Percentiles rank a stretch among this genome's conserved stretches.
These are phyloP conservation scores for Petrocephalus schoutedeni DNA, from an alignment of 2,797 vertebrate genomes.

Conservation along the genomic window DNA sequence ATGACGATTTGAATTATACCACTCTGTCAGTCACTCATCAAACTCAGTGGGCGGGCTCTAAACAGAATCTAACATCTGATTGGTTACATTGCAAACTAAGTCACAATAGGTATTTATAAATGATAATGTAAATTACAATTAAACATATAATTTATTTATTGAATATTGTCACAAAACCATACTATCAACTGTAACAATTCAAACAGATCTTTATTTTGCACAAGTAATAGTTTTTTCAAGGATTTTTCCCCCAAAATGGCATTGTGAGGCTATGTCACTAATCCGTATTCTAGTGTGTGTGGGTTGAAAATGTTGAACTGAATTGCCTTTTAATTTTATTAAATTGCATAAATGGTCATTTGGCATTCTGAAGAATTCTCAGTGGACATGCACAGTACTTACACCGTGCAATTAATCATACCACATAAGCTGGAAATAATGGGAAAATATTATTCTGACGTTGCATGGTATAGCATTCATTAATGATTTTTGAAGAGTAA, in stretches of 20 bases:
- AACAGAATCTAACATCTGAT: background rate
- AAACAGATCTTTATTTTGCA: background rate
- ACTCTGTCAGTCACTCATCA: background rate
- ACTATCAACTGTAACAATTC: background rate
- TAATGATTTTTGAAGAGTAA: background rate
- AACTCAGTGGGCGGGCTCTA: background rate
- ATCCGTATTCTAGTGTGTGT: background rate
- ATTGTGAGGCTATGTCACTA: background rate
- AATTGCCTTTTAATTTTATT: background rate
- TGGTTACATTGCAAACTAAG: background rate
- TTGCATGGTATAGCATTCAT: background rate
- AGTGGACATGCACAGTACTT: background rate
- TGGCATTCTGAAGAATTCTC: background rate
- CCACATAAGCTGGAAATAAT: background rate
- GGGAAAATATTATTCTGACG: background rate
- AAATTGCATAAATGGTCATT: background rate
- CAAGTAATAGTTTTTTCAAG: background rate
- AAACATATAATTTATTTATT: background rate
- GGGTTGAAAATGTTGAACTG: background rate
- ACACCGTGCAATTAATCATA: background rate
- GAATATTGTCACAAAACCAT: background rate
- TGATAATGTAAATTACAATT: too few species aligned
- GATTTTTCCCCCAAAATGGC: background rate
- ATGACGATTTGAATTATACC: background rate
- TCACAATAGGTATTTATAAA: background rate